Evolutionary conservation across 2,113 vertebrate species (phyloP), one percentile per base, ranked within the genome.

Genomic region (Puffinus mauretanicus): DNA sequence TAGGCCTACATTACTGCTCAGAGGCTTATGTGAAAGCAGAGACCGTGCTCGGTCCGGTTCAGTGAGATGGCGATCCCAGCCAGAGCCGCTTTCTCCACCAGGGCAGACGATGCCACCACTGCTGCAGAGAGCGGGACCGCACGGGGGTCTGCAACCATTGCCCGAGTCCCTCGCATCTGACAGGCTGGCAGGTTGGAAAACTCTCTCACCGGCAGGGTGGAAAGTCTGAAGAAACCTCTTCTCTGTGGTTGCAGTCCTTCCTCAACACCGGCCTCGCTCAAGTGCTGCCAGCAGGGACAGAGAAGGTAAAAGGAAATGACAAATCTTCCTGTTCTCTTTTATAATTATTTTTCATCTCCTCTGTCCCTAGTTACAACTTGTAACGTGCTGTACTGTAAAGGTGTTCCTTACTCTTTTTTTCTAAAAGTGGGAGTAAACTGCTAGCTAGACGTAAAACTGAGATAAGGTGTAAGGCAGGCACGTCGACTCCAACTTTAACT

Each of bases 11-110:
- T 38, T 6, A 30, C 15, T 24, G 40, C 40, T 62, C 29, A 36
- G 55, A 75, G 52, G 34, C 14, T 27, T 24, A 16, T 12, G 16
- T 32, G 21, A 32, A 47, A 30, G 17, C 55, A n/a, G 21, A 55
- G 40, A 2, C 3, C 0, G 0, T 54, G 34, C 78, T 60, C 32
- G 11, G 24, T 2, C 16, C 0, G 0, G 19, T 17, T 67, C 42
- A 24, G 40, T 0, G 2, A 51, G 51, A 3, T 1, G 30, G 42
- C 1, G 3, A 22, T 25, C n/a, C 25, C 16, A 3, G 11, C 4
- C 62, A 54, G 47, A 83, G 40, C 30, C 13, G 2, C 46, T 44
- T 29, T 29, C 55, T 38, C 11, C 65, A 12, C 13, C 42, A 15
- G 30, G 15, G 40, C 51, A 24, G 30, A 14, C 13, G 32, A 24